Evolutionary conservation across 2,113 vertebrate genomes (phyloP).

Genomic region (Epinephelus cyanopodus): DNA sequence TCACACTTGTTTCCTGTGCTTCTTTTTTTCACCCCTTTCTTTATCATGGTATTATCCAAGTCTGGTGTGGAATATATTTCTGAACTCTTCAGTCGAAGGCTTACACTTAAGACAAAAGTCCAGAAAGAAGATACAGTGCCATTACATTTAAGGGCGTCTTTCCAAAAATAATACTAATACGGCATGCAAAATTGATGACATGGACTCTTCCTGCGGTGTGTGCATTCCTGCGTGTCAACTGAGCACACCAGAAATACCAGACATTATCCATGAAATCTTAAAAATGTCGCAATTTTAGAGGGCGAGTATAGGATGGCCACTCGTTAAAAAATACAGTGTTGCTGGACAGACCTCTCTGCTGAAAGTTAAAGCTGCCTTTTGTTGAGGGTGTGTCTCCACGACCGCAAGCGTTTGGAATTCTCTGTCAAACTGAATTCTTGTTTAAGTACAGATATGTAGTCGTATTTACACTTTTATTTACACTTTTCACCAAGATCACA

Average conservation of each 20-base stretch:
- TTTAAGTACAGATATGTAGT: not conserved
- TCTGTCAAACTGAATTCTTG: not conserved
- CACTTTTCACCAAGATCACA: not conserved
- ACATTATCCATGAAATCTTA: not conserved
- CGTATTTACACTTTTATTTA: not conserved
- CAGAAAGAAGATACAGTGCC: too few relatives aligned
- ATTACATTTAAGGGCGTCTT: not conserved
- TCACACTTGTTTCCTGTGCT: not conserved
- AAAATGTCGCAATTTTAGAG: not conserved
- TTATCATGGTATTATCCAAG: not conserved
- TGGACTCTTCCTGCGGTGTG: not conserved
- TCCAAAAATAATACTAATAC: not conserved
- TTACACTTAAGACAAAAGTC: not conserved
- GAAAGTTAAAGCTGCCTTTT: not conserved
- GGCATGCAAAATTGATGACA: not conserved
- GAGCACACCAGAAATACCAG: not conserved
- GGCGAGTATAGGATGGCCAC: not conserved
- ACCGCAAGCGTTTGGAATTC: not conserved
- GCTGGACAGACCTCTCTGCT: not conserved
- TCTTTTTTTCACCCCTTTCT: not conserved
- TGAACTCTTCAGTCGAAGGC: not conserved
- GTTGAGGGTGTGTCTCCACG: constrained; percentile 44
- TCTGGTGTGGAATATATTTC: not conserved
- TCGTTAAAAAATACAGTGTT: not conserved
- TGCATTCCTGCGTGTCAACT: not conserved